Base-by-base conservation (phyloP, 1,140 invertebrate species). In the Dryas iulia region DNA sequence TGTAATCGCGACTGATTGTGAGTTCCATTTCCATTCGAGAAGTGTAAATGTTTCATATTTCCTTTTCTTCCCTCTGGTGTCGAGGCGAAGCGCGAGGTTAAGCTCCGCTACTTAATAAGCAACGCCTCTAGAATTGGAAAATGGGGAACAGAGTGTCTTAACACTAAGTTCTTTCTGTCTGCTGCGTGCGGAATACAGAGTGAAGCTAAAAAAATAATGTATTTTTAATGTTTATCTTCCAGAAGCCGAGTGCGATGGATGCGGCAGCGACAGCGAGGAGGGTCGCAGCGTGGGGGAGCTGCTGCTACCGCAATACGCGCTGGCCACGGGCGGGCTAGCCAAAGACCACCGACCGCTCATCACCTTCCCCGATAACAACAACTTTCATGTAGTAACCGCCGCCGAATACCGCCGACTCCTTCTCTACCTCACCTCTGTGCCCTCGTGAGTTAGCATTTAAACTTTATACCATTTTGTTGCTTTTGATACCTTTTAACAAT, bases 391-490 rank as follows among this genome's bases (percentile, higher is more conserved):
- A 57, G 92, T 99, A 39, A 94, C 94, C 30, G 97, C 98, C 79
- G 94, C 95, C 53, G 97, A 99, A 82, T 99, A 98, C 92, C 95
- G 96, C 82, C 95, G 97, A 85, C 94, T 99, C 70, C 95, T 99
- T 89, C 94, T 97, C 78, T 99, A 99, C 93, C 95, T 99, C 80
- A 97, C 97, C 68, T 97, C 97, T 82, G 97, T 99, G 76, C 97
- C 98, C 89, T 96, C 97, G 96, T 97, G 93, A 96, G 95, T 95
- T 47, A 8, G 8, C 14, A 18, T 18, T 18, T 47, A 47, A 47
- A 47, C 4, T 18, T 14, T 8, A 5, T 2, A 18, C 3, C 7
- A 21, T 47, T 3, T 47, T 47, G 1, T n/a, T n/a, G n/a, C n/a
- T n/a, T n/a, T n/a, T n/a, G n/a, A n/a, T n/a, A n/a, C n/a, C n/a